Conservation (phyloP, 2,113 vertebrate genomes). For the Cheirogaleus medius region DNA sequence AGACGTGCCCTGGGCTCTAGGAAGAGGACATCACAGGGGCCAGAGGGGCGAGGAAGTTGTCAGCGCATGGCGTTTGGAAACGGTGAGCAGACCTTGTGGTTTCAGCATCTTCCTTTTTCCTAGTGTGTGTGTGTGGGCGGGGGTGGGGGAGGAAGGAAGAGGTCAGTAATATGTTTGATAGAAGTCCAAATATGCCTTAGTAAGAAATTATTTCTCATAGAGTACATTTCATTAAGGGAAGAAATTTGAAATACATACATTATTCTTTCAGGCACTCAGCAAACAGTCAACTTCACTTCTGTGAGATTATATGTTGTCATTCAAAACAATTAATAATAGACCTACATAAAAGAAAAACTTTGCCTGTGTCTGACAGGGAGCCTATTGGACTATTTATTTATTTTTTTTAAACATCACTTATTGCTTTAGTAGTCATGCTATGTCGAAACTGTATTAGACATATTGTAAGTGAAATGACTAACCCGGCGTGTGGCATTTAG, state of each 20-base stretch:
- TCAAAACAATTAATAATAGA: neutral
- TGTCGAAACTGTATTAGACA: neutral
- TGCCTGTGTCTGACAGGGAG: neutral
- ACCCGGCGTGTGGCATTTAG: accelerated
- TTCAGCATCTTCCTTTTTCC: neutral
- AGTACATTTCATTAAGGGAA: neutral
- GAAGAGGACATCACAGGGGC: neutral
- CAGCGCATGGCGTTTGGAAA: accelerated
- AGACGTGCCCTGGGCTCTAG: accelerated
- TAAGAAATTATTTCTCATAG: neutral
- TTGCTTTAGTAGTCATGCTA: neutral
- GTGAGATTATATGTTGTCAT: neutral
- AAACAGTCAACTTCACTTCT: neutral
- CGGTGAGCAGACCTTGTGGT: neutral
- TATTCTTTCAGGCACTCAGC: neutral
- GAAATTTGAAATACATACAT: neutral
- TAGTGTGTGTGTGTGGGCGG: too few relatives aligned
- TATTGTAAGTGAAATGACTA: neutral
- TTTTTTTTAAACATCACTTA: neutral
- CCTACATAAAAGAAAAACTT: neutral
- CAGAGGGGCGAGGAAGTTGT: neutral
- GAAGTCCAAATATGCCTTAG: neutral
- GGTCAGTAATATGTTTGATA: neutral
- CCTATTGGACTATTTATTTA: neutral
- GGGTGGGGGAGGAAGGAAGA: neutral